Conservation (phyloP, 2,797 vertebrate species). For the Ceryle rudis region DNA sequence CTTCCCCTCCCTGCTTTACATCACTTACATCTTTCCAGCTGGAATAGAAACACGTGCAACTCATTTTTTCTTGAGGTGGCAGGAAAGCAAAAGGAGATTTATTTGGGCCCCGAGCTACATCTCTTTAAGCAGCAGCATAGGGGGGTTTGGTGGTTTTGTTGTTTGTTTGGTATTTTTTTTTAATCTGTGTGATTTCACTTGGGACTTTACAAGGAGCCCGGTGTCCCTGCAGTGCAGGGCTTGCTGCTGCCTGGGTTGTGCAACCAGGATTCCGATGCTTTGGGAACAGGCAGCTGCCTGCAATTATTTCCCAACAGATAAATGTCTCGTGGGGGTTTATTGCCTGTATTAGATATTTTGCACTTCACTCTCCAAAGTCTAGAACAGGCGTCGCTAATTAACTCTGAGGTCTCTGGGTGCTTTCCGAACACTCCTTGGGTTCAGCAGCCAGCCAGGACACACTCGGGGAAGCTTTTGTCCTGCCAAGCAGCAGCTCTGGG, state of each 20-base stretch:
- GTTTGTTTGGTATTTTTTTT: not conserved
- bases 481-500: not conserved
- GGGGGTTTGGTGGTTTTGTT: not conserved
- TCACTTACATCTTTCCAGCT: not conserved
- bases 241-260: slow-evolving; percentile 46
- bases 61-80: not conserved
- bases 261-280: slow-evolving; percentile 35
- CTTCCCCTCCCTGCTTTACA: not conserved
- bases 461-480: not conserved
- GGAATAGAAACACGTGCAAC: fast-evolving
- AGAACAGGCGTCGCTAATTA: not conserved
- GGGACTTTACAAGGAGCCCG: not conserved
- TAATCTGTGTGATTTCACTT: not conserved
- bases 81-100: not conserved
- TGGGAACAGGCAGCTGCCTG: slow-evolving; percentile 66
- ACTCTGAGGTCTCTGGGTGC: not conserved
- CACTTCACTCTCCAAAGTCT: not conserved
- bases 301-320: slow-evolving; percentile 64
- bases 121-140: not conserved
- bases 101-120: slow-evolving; percentile 11
- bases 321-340: not conserved
- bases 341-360: not conserved
- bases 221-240: slow-evolving; percentile 1
- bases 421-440: not conserved
- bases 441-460: not conserved